Percentiles rank a stretch among this genome's conserved stretches.
Conservation (phyloP, 2,888 invertebrate genomes). For the Leptinotarsa haldemani region DNA sequence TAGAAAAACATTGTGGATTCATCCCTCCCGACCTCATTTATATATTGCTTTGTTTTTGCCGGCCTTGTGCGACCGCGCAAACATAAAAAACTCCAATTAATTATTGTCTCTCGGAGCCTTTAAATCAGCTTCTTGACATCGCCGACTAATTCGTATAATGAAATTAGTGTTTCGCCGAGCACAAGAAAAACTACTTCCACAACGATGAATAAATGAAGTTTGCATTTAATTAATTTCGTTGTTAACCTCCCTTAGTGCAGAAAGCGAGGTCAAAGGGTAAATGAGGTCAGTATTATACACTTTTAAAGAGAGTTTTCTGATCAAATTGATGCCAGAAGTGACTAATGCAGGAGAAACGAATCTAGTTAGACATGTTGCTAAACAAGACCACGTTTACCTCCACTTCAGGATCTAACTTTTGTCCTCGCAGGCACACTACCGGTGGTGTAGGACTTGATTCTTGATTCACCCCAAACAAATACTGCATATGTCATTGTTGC, state of each 20-base stretch:
- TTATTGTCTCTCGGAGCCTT: constrained; percentile 44
- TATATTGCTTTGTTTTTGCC: constrained; percentile 45
- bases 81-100: constrained; percentile 45
- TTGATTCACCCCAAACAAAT: too few species aligned
- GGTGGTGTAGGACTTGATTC: too few species aligned
- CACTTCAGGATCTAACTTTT: too few species aligned
- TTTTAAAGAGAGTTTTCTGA: too few species aligned
- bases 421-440: too few species aligned
- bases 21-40: constrained; percentile 46
- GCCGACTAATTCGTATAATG: constrained; percentile 49
- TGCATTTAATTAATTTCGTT: constrained; percentile 45
- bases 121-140: constrained; percentile 41
- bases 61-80: constrained; percentile 30
- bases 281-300: neutral
- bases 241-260: constrained; percentile 26
- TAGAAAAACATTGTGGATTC: constrained; percentile 32
- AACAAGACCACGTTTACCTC: too few species aligned
- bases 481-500: too few species aligned
- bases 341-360: too few species aligned
- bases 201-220: constrained; percentile 45
- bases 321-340: too few species aligned
- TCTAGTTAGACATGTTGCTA: too few species aligned
- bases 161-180: constrained; percentile 45
- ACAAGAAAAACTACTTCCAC: constrained; percentile 41
- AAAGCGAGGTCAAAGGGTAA: neutral